Base-by-base conservation (phyloP, 1,140 invertebrate genomes). In the Drosophila asahinai region DNA sequence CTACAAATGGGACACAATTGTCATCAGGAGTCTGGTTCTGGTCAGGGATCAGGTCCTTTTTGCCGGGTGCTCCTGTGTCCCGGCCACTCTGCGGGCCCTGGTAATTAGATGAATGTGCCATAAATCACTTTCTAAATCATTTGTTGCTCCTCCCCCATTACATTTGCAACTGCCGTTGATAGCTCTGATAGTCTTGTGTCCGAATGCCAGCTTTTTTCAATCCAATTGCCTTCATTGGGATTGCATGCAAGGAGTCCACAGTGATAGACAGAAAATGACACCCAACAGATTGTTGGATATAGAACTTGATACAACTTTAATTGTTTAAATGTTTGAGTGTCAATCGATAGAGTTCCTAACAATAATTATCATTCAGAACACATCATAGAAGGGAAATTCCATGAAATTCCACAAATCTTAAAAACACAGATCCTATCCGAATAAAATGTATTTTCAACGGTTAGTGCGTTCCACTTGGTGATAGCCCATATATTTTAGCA, bases 51-150 rank as follows among this genome's bases (percentile, higher is more conserved):
- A 75, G 74, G 84, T 42, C 36, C 84, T 89, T 87, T 89, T 81
- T 87, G 80, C 77, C 73, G 40, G 64, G 12, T 17, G 42, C 49
- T 71, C n/a, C 49, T 67, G 58, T 30, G 27, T 43, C 54, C 63
- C 65, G 60, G 59, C 57, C 80, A 78, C 64, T 65, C 72, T 83
- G 83, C 84, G 84, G 80, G 72, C 67, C 82, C 84, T 83, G 84
- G 84, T 87, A 87, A 87, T 87, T 87, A 87, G 84, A 87, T 89
- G 84, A 89, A 89, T 87, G 84, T 78, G 84, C 84, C 84, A 87
- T 87, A 87, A 87, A 87, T 87, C 83, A 87, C 89, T 87, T 89
- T 89, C 83, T 81, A 87, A 89, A 89, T 87, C 84, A 89, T 87
- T 84, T 89, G 81, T 78, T 89, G 77, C 77, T 79, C 67, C 48